Evolutionary conservation across 1,140 invertebrate species (phyloP), one percentile per base, ranked within the genome.

Genomic region (Polyergus mexicanus): DNA sequence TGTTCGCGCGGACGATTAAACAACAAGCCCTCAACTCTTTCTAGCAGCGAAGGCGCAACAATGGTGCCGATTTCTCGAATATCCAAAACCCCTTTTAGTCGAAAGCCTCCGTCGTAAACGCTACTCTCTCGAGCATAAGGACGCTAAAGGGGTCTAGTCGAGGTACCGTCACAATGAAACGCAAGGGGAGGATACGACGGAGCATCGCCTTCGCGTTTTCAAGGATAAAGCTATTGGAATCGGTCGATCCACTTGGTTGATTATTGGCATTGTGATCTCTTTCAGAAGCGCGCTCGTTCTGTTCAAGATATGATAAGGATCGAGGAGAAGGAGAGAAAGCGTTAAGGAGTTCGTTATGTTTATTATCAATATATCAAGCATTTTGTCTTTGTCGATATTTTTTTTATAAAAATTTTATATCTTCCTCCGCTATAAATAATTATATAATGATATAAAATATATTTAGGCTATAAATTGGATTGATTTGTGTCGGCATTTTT

Each of bases 251-350:
- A 93, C 92, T 93, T 75, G 88, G 83, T 86, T 94, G 93, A 94
- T 94, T 92, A 94, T 94, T 93, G 92, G 92, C 84, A 94, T 94
- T 94, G 93, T 94, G 86, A 77, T 89, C 86, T 71, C 63, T 76
- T 87, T 74, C 51, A 38, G 71, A 76, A 90, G 32, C 86, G 10
- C 56, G 47, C 63, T 89, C 84, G 60, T 83, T 65, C 83, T 47
- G 6, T 78, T 11, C 22, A 54, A 10, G 25, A 69, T 32, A 22
- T 47, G n/a, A 0, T n/a, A 32, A 69, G 47, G 16, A 47, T 65
- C 3, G 47, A 51, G 13, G 25, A 22, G 19, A 22, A n/a, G 11
- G 16, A 25, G 35, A 22, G 19, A 41, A 28, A 8, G 16, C 16
- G 5, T 51, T 65, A 4, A 76, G 28, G 2, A 60, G 16, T 54